A percentile compares a stretch with the other conserved stretches of the same genome.
These are phyloP conservation scores for Cephus rjabovi DNA, from an alignment of 2,888 invertebrate species.

Conservation along the genomic window DNA sequence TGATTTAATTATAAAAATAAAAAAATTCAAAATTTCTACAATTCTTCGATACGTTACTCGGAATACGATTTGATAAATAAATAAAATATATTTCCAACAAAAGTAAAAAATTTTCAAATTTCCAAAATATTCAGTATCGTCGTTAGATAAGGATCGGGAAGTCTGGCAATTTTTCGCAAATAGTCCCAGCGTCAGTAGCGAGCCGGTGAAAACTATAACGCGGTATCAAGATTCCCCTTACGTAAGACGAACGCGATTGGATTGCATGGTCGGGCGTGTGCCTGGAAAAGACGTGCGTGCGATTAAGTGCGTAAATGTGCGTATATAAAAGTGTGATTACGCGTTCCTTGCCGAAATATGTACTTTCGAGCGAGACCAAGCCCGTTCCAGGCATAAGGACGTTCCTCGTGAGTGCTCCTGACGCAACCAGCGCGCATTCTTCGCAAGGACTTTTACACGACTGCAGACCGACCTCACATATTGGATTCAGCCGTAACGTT, in stretches of 20 bases:
- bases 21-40: no score
- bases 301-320: background rate
- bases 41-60: background rate
- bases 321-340: background rate
- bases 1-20: background rate
- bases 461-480: background rate
- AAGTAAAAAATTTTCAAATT: background rate
- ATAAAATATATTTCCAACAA: background rate
- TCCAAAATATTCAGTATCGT: background rate
- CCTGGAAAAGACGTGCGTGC: background rate
- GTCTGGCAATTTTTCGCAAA: background rate
- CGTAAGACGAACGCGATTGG: constrained; percentile 23
- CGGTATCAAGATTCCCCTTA: constrained; percentile 43
- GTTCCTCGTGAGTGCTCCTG: constrained; percentile 7
- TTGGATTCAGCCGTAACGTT: background rate
- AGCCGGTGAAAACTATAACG: constrained; percentile 37
- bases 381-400: background rate
- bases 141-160: background rate
- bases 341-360: background rate
- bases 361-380: background rate
- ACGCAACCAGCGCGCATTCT: constrained; percentile 32
- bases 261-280: background rate
- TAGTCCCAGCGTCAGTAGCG: background rate
- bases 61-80: background rate
- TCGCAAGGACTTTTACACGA: constrained; percentile 35